Base-by-base conservation (phyloP, 1,140 invertebrate genomes). In the Neocloeon triangulifer region DNA sequence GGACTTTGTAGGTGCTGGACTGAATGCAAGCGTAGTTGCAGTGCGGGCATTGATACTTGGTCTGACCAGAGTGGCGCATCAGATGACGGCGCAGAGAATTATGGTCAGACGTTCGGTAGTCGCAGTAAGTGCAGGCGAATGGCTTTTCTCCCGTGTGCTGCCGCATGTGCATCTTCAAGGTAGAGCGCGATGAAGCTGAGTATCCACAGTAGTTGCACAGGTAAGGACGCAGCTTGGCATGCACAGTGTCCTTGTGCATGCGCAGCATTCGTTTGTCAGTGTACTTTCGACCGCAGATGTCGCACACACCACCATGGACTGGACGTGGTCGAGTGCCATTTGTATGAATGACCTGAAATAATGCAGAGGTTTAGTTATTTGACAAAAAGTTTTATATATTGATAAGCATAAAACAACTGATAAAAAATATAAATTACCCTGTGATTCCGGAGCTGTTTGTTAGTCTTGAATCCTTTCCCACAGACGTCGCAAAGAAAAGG, bases 141-240 rank as follows among this genome's bases (percentile, higher is more conserved):
- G 79, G 79, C 44, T 82, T 84, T 39, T 76, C 73, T 60, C 68
- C 56, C 41, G 73, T 76, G 49, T 81, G 77, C 25, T 65, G 69
- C 25, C 76, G 52, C 40, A 74, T 53, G 47, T 86, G 79, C 25
- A 81, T 53, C 39, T 66, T 64, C 2, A 82, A 47, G 28, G 66
- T 64, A 41, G 54, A 59, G 37, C 59, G 68, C 22, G 54, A 64
- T 34, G 66, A 56, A 21, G 71, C 50, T 25, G 65, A 55, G 45
- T 78, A 71, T 16, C 69, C 66, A 53, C 80, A 85, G 35, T 63
- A 61, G 20, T 55, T 52, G 44, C 79, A 85, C n/a, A 69, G 57
- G 43, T 65, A 73, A 1, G 65, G 69, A 36, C 66, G 68, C 26
- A 66, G 37, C 47, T 73, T 73, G 8, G 66, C 61, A 43, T 78